Evolutionary conservation across 2,113 vertebrate genomes (phyloP).

Genomic region (Saguinus imperator): DNA sequence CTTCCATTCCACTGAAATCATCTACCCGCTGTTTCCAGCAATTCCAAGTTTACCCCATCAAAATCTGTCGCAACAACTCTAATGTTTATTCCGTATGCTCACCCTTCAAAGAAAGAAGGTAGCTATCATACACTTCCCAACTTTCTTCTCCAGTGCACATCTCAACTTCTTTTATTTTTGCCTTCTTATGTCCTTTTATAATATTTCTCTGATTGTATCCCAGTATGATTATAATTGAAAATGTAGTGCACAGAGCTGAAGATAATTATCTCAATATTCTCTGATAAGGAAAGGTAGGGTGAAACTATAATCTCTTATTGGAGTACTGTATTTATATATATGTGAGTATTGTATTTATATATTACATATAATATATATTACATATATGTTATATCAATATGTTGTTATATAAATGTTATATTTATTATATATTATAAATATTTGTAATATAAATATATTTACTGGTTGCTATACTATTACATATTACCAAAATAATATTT

Average conservation of each 20-base stretch:
- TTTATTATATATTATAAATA: too few species aligned
- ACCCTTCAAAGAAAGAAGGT: background rate
- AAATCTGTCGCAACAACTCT: background rate
- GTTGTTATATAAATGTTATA: too few species aligned
- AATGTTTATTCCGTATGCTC: background rate
- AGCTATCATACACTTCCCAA: background rate
- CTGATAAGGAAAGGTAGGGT: background rate
- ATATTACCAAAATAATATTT: background rate
- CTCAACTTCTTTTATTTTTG: background rate
- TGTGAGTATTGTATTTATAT: background rate
- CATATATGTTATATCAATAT: too few species aligned
- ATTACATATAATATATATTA: too few species aligned
- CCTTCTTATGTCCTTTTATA: background rate
- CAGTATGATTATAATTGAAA: background rate
- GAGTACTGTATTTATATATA: background rate
- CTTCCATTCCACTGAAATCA: background rate
- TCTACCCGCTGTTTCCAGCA: background rate
- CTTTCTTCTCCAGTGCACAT: background rate
- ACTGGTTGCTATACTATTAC: background rate
- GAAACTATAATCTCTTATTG: background rate
- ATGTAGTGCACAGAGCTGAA: background rate
- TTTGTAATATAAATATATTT: background rate
- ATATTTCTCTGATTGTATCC: background rate
- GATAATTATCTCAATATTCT: background rate
- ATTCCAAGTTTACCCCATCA: background rate